Percentiles rank a stretch among this genome's conserved stretches.
Conservation (phyloP, 2,797 vertebrate genomes). For the Mormyrops attenuatus region DNA sequence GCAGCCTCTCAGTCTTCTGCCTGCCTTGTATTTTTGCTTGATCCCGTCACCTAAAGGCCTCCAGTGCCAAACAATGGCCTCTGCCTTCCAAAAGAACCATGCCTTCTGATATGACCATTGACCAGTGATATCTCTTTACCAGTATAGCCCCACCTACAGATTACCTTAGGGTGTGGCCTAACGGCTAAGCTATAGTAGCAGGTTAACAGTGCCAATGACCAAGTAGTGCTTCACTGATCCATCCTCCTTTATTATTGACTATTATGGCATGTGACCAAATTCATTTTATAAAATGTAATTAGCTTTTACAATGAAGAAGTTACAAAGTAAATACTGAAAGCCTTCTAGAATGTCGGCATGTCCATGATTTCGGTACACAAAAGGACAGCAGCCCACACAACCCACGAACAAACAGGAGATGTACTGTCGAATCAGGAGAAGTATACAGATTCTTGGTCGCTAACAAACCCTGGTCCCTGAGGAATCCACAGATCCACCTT, state of each 20-base stretch:
- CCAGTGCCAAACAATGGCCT: not conserved
- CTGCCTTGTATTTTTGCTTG: not conserved
- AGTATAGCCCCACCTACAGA: not conserved
- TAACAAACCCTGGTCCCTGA: not conserved
- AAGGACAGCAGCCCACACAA: not conserved
- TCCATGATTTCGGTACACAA: not conserved
- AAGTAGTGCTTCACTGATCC: not conserved
- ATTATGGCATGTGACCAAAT: not conserved
- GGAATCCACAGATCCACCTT: not conserved
- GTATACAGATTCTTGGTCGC: not conserved
- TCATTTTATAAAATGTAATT: not conserved
- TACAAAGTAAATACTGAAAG: not conserved
- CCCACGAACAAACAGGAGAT: not conserved
- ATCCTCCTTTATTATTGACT: not conserved
- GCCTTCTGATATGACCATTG: not conserved
- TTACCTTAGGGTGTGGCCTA: not conserved
- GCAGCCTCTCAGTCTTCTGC: not conserved
- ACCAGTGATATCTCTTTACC: not conserved
- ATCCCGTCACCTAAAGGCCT: not conserved
- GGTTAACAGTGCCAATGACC: not conserved
- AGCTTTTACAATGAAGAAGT: not conserved
- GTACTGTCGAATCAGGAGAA: not conserved
- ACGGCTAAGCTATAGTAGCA: not conserved
- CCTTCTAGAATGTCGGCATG: not conserved
- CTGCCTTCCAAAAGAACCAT: not conserved